phyloP scores from a whole-genome alignment of 2,888 invertebrate species.

The Thymelicus lineola region DNA sequence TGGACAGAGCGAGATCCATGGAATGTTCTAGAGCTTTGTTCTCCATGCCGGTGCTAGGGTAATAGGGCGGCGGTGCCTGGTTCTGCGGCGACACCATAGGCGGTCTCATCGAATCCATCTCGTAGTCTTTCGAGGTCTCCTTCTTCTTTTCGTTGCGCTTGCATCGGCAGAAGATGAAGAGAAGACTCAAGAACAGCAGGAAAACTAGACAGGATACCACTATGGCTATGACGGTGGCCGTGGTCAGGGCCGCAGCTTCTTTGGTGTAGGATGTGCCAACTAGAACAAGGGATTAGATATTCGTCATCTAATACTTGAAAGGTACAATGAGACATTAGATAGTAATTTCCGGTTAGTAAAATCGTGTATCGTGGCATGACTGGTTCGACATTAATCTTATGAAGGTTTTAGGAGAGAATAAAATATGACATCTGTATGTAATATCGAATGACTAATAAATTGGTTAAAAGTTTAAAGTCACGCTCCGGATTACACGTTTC shows the following conservation, averaged over 20 bases:
- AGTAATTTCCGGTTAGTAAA: no score
- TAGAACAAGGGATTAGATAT: slow-evolving; percentile 60
- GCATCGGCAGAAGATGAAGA: slow-evolving; percentile 94
- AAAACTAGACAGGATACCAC: slow-evolving; percentile 92
- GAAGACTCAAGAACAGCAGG: slow-evolving; percentile 89
- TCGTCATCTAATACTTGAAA: no score
- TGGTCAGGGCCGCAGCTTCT: slow-evolving; percentile 90
- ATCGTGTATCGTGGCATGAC: no score
- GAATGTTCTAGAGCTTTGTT: slow-evolving; percentile 96
- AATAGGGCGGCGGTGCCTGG: slow-evolving; percentile 95
- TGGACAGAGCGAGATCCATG: slow-evolving; percentile 92
- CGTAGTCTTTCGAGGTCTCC: slow-evolving; percentile 94
- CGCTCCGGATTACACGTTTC: no score
- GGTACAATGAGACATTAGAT: no score
- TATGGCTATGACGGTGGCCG: slow-evolving; percentile 91
- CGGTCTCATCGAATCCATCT: slow-evolving; percentile 94
- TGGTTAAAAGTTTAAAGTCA: no score
- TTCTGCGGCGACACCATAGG: slow-evolving; percentile 94
- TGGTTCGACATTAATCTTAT: no score
- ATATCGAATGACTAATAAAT: no score
- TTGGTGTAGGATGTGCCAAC: slow-evolving; percentile 93
- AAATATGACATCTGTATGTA: no score
- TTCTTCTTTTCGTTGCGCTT: slow-evolving; percentile 93
- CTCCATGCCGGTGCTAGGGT: slow-evolving; percentile 93
- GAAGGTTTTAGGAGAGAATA: no score